A percentile compares a stretch with the other conserved stretches of the same genome.
These are phyloP conservation scores for Gyrodactylus salaris DNA, from an alignment of 1,140 invertebrate genomes.

Conservation along the genomic window DNA sequence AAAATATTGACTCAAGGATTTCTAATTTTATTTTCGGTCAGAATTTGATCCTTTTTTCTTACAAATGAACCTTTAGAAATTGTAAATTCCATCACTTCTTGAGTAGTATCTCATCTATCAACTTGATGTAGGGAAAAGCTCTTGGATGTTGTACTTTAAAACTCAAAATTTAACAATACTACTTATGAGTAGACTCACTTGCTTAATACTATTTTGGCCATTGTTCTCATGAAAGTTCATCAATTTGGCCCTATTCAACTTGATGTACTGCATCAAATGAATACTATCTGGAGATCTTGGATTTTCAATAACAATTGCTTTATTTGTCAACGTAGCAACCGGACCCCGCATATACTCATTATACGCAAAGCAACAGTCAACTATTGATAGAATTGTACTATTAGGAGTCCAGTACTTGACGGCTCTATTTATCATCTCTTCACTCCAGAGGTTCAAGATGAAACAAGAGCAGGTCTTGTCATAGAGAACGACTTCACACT, in stretches of 20 bases:
- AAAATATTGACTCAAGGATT: too few species aligned
- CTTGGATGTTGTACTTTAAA: too few species aligned
- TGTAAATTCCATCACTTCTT: too few species aligned
- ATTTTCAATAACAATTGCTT: neutral
- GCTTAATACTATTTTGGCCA: neutral
- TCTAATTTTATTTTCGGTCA: too few species aligned
- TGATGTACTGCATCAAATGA: neutral
- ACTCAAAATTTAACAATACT: neutral
- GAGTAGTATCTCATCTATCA: too few species aligned
- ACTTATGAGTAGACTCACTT: neutral
- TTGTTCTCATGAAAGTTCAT: neutral
- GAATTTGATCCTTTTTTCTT: too few species aligned
- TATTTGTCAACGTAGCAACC: neutral
- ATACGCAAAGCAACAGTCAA: neutral
- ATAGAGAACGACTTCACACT: neutral
- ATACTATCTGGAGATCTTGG: neutral
- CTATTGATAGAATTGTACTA: neutral
- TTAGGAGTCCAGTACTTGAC: neutral
- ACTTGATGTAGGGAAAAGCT: too few species aligned
- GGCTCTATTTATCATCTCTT: neutral
- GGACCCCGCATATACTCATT: neutral
- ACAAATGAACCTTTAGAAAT: too few species aligned
- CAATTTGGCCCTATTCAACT: neutral
- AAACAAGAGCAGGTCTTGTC: neutral
- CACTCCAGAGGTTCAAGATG: neutral